phyloP scores from a whole-genome alignment of 2,888 invertebrate genomes.

The Argyra leucocephala region DNA sequence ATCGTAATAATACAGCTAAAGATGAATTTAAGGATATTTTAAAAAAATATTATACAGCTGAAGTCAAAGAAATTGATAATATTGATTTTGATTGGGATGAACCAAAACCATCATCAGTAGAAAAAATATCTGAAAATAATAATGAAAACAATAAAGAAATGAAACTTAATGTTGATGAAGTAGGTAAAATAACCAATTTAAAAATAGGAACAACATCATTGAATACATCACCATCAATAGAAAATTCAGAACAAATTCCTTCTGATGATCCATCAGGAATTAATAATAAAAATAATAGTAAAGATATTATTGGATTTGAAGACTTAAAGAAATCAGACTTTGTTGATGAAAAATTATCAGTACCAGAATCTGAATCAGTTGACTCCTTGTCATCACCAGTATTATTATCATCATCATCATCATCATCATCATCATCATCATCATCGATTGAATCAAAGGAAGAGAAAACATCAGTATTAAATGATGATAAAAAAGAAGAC shows the following conservation, averaged over 20 bases:
- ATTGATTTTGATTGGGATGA: constrained; percentile 35
- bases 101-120: constrained; percentile 24
- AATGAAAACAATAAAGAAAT: background rate
- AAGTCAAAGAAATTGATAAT: constrained; percentile 47
- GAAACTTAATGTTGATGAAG: background rate
- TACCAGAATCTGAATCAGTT: background rate
- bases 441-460: background rate
- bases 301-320: constrained; percentile 41
- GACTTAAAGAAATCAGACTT: constrained; percentile 35
- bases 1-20: constrained; percentile 54
- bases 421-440: background rate
- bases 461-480: background rate
- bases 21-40: constrained; percentile 52
- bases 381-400: background rate
- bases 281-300: constrained; percentile 35
- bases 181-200: background rate
- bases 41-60: constrained; percentile 52
- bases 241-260: constrained; percentile 15
- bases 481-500: too few species aligned
- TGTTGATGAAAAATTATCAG: constrained; percentile 15
- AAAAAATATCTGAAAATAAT: too few species aligned
- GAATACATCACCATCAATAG: background rate
- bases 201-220: background rate
- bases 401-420: background rate
- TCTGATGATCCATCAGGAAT: constrained; percentile 26